Base-by-base conservation (phyloP, 92 coral and sea anemone species). In the Anthopleura xanthogrammica region DNA sequence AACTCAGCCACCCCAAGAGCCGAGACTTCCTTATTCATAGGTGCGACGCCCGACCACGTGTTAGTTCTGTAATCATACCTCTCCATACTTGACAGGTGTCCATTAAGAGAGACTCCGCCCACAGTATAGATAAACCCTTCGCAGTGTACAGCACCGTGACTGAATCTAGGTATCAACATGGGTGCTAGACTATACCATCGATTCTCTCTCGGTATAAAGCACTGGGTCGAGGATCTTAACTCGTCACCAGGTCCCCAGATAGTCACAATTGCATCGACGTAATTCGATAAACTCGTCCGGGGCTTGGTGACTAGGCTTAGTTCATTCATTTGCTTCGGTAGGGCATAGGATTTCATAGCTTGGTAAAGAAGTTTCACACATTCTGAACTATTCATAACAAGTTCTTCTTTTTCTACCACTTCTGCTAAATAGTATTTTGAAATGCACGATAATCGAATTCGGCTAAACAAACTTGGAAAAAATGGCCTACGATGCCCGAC, bases 191-290 rank as follows among this genome's bases (percentile, higher is more conserved):
- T 94, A 91, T 87, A 97, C 99, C 99, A 97, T 56, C 90, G 92
- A 82, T 92, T 91, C 42, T 88, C 88, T 22, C 91, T 62, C 36
- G 99, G 98, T 16, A 97, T 98, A 54, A 83, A 97, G 85, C 98
- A 92, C 88, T 97, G 98, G 68, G 97, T 94, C 48, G 98, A 94
- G 41, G 99, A 91, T 64, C 98, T 90, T 13, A 93, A 84, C 87
- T 95, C 99, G 82, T 95, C 94, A 40, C 94, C 99, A 86, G 98
- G 97, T 16, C 99, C 99, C 92, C 99, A 95, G 56, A 92, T 97
- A 14, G 98, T 95, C 73, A 97, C 90, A 58, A 97, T 95, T 5
- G 98, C 98, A 41, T 94, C 95, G 43, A 89, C 90, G 76, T 86
- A 88, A 2, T 77, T 84, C 40, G 85, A 81, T 41, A 87, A 58